phyloP scores from a whole-genome alignment of 2,113 vertebrate genomes.

The Chaetorhynchus papuensis region DNA sequence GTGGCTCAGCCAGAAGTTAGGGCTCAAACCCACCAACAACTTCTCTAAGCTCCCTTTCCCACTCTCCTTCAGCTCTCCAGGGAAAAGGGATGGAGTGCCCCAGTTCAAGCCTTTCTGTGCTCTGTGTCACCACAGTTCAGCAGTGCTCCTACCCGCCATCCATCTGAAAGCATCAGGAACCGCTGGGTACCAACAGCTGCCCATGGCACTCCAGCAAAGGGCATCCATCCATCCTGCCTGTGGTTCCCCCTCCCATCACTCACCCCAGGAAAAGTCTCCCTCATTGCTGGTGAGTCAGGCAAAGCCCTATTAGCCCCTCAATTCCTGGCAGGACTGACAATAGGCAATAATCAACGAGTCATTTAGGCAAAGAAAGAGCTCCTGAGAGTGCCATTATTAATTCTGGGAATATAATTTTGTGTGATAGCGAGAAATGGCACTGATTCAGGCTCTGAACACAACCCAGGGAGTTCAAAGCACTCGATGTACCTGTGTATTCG shows the following conservation, averaged over 20 bases:
- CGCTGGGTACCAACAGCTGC: not conserved
- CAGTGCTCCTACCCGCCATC: not conserved
- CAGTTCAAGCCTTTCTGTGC: not conserved
- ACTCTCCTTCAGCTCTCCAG: not conserved
- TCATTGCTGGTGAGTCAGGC: not conserved
- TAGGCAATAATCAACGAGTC: not conserved
- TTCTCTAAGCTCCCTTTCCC: not conserved
- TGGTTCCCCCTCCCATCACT: accelerated
- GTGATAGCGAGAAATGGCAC: not conserved
- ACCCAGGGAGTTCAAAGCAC: not conserved
- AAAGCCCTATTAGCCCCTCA: not conserved
- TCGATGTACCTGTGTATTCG: not conserved
- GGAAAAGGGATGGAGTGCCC: not conserved
- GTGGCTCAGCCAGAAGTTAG: not conserved
- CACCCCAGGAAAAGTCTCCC: not conserved
- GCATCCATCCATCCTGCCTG: too few species aligned
- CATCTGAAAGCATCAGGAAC: not conserved
- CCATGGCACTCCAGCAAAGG: not conserved
- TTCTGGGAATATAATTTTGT: constrained; percentile 38
- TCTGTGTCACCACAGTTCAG: not conserved
- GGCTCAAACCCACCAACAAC: not conserved
- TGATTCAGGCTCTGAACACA: not conserved
- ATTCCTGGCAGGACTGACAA: not conserved
- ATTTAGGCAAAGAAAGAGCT: not conserved
- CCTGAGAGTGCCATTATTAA: not conserved